phyloP scores from a whole-genome alignment of 2,113 vertebrate species.

The Quiscalus mexicanus region DNA sequence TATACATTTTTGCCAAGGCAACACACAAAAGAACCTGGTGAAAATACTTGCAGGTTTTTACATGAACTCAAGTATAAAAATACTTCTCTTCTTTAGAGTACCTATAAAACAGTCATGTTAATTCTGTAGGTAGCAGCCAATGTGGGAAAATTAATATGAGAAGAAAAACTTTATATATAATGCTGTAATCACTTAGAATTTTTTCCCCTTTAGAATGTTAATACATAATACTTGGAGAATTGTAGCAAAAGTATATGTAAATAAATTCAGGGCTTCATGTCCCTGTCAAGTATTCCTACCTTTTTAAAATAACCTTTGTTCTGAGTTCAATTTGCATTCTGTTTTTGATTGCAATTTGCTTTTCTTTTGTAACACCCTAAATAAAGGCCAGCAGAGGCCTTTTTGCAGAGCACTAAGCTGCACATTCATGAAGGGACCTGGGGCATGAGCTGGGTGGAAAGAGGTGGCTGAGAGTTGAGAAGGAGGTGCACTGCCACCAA shows the following conservation, averaged over 20 bases:
- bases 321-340: not conserved
- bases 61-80: not conserved
- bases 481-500: not conserved
- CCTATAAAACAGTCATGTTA: not conserved
- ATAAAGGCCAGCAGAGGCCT: not conserved
- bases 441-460: rapidly evolving
- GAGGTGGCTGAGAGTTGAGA: not conserved
- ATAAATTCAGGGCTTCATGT: not conserved
- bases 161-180: not conserved
- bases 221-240: not conserved
- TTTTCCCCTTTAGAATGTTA: not conserved
- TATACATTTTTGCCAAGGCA: not conserved
- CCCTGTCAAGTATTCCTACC: not conserved
- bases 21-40: not conserved
- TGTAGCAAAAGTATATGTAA: not conserved
- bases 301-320: not conserved
- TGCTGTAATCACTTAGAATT: not conserved
- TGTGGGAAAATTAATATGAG: not conserved
- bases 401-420: not conserved
- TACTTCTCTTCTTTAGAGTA: not conserved
- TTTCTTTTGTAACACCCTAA: not conserved
- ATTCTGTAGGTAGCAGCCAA: not conserved
- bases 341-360: not conserved
- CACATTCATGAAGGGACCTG: not conserved
- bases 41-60: not conserved